phyloP scores from a whole-genome alignment of 2,888 invertebrate species.

The Ypsolopha scabrella region DNA sequence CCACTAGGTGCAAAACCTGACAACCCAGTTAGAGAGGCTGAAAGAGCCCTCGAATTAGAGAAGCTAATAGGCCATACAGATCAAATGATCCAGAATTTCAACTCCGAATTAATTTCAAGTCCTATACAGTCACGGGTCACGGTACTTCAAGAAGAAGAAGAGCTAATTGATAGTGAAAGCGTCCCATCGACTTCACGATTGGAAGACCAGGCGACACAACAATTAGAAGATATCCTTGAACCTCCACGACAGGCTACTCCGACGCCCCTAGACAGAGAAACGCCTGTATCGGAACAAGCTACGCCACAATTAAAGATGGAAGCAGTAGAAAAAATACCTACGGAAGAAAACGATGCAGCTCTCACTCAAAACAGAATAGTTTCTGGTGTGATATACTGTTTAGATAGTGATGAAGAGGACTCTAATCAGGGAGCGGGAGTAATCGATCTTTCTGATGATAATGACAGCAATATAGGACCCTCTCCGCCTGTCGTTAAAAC shows the following conservation, averaged over 20 bases:
- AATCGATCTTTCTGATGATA: constrained; percentile 23
- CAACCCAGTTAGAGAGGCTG: constrained; percentile 46
- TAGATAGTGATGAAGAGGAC: constrained; percentile 55
- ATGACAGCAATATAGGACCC: constrained; percentile 5
- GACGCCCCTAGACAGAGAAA: neutral
- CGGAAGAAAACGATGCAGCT: neutral
- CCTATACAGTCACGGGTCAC: constrained; percentile 9
- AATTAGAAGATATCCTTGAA: neutral
- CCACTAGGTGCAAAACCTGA: constrained; percentile 19
- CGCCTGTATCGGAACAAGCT: constrained; percentile 14
- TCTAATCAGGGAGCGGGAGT: neutral
- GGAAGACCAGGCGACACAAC: neutral
- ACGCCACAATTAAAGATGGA: constrained; percentile 10
- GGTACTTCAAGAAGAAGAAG: neutral
- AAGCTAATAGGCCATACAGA: constrained; percentile 38
- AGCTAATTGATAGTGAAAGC: neutral
- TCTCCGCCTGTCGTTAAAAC: neutral
- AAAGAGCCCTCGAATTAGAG: constrained; percentile 50
- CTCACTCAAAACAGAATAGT: neutral
- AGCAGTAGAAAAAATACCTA: neutral
- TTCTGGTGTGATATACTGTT: constrained; percentile 12
- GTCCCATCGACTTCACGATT: neutral
- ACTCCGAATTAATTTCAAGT: too few relatives aligned
- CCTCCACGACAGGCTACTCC: constrained; percentile 6
- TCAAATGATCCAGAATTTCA: too few relatives aligned